Conservation (phyloP, 2,888 invertebrate species). For the Acanthosepion esculentum region DNA sequence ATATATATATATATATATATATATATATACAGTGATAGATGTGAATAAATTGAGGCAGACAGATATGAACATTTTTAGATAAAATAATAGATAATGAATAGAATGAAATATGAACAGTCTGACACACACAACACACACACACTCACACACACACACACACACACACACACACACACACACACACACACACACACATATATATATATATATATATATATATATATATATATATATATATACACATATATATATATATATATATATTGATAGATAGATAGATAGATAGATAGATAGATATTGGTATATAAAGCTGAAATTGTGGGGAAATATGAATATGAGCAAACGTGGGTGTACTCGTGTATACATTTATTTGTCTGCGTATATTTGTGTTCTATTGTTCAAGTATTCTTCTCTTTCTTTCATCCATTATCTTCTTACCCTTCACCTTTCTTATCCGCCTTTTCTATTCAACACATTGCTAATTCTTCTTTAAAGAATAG, state of each 20-base stretch:
- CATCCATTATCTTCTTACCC: background rate
- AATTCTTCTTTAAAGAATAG: constrained; percentile 8
- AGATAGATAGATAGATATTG: no score
- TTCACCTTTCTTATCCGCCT: constrained; percentile 12
- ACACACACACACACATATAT: no score
- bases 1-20: background rate
- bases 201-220: background rate
- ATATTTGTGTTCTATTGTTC: background rate
- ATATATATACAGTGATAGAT: background rate
- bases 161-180: background rate
- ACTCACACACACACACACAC: background rate
- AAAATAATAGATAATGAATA: background rate
- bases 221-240: background rate
- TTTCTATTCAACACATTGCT: constrained; percentile 18
- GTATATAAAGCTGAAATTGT: no score
- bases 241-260: background rate
- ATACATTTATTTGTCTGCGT: background rate
- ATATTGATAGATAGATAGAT: no score
- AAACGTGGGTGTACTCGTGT: background rate
- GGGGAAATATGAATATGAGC: no score
- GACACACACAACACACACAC: background rate
- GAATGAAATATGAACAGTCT: background rate
- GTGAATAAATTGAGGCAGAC: no score
- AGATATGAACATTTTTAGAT: no score
- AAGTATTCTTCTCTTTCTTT: background rate